These are phyloP conservation scores for Zonitis immaculata DNA, from an alignment of 2,888 invertebrate species.

Conservation along the genomic window DNA sequence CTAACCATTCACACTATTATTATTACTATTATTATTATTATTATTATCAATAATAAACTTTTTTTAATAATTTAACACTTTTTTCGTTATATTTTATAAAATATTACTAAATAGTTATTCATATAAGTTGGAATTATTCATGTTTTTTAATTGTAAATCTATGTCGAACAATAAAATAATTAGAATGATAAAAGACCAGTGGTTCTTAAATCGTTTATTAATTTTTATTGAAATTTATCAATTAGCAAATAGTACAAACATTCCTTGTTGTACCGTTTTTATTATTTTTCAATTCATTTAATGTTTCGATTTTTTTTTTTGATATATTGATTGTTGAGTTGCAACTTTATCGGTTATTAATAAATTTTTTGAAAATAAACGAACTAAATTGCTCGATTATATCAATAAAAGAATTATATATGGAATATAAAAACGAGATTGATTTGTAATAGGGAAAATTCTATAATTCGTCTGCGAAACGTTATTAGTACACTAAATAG, in stretches of 20 bases:
- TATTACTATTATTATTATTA: not conserved
- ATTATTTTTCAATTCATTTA: not conserved
- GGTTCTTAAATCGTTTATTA: not conserved
- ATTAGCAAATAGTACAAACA: not conserved
- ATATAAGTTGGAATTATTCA: not conserved
- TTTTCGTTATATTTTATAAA: not conserved
- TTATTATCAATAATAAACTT: not conserved
- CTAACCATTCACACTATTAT: not conserved
- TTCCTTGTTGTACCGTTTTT: not conserved
- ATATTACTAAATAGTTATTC: not conserved
- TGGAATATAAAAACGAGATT: not conserved
- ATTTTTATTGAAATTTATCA: not conserved
- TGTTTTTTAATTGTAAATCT: not conserved
- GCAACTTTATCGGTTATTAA: no score
- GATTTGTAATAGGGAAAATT: not conserved
- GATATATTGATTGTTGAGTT: no score
- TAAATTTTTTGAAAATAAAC: no score
- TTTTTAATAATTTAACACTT: not conserved
- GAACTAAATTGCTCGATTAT: no score
- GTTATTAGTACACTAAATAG: no score
- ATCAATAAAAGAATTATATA: no score
- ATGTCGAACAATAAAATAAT: not conserved
- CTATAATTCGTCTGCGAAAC: not conserved
- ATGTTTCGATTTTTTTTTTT: no score
- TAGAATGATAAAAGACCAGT: not conserved